phyloP scores from a whole-genome alignment of 2,888 invertebrate species.

The Parnassius smintheus region DNA sequence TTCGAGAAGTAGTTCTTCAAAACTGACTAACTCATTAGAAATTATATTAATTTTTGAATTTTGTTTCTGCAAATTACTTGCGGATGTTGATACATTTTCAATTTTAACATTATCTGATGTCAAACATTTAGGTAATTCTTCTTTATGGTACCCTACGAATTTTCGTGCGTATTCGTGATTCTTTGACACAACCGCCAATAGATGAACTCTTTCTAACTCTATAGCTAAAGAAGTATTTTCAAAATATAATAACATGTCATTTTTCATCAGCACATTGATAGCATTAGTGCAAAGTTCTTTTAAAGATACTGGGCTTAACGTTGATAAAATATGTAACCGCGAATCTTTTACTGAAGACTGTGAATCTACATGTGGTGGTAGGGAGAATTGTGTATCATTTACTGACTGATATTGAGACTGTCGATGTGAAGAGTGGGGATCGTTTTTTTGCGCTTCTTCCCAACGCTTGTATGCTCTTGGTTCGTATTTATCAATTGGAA shows the following conservation, averaged over 20 bases:
- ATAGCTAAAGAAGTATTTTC: not conserved
- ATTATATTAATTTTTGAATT: conserved; percentile 9
- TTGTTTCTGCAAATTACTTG: conserved; percentile 3
- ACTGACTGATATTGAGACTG: not conserved
- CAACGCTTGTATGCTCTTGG: no score
- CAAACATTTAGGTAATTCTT: conserved; percentile 3
- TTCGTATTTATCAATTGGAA: no score
- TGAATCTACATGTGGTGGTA: no score
- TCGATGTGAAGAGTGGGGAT: no score
- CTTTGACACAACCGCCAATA: conserved; percentile 2
- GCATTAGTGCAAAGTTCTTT: conserved; percentile 5
- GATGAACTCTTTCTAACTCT: conserved; percentile 1
- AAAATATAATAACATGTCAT: conserved; percentile 4
- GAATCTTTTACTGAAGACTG: conserved; percentile 5
- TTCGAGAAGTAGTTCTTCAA: conserved; percentile 7
- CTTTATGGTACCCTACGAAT: conserved; percentile 5
- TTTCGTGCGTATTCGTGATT: conserved; percentile 2
- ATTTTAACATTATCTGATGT: not conserved
- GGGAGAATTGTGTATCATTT: not conserved
- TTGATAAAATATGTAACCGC: conserved; percentile 2
- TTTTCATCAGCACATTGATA: conserved; percentile 7
- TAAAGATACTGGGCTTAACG: conserved; percentile 8
- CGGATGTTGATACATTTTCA: not conserved
- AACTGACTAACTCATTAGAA: not conserved
- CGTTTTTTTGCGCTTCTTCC: no score